Base-by-base conservation (phyloP, 2,888 invertebrate species). In the Petrolisthes cinctipes region DNA sequence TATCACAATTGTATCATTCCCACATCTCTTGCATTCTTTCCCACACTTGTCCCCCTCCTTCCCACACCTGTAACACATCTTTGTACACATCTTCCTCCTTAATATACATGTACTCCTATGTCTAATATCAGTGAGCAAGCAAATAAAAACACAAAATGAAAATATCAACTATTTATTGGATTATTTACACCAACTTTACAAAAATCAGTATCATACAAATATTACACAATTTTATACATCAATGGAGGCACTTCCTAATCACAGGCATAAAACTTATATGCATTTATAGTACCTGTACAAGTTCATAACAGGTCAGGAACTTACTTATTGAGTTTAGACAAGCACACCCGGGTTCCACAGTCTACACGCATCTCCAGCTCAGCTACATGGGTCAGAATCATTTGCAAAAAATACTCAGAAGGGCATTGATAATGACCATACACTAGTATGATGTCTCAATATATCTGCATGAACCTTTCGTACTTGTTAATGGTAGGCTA, bases 201-300 rank as follows among this genome's bases (percentile, higher is more conserved):
- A 87, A 87, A 86, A 14, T 87, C 80, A 83, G n/a, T 83, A 83
- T 83, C 79, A 87, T 87, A 86, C 71, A 86, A 71, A 78, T 81
- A 51, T 57, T 83, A 79, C 54, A 79, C n/a, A 76, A 68, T 57
- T 57, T 83, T 76, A 78, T 87, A 68, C 37, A 73, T 83, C 80
- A 87, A 87, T 83, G 66, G 83, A 87, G 86, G 86, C 86, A 87
- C 86, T 87, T 86, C 82, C 86, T 87, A 83, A 87, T 87, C 83
- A 87, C 86, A 83, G 86, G 86, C 86, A 76, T 83, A 80, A 75
- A 87, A 85, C 37, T 17, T n/a, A 76, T 23, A 51, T 57, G 83
- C 20, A 20, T 61, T 82, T 76, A 75, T 61, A 66, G 57, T 23
- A 56, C 20, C 61, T 71, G 54, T 11, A 71, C 73, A 57, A 17